Evolutionary conservation across 2,113 vertebrate species (phyloP).

Genomic region (Rana temporaria): DNA sequence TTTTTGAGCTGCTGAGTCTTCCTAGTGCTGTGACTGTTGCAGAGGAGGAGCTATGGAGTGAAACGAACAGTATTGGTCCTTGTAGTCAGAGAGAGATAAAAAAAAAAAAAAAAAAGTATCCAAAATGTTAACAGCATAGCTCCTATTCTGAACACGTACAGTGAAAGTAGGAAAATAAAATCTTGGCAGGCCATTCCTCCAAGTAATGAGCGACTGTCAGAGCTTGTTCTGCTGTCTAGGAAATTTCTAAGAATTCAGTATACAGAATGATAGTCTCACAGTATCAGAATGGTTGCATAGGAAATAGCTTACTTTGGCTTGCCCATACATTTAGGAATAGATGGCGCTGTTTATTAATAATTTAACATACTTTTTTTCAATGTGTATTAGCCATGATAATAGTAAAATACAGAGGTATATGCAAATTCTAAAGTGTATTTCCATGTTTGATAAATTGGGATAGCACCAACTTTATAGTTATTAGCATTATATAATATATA

Average conservation of each 20-base stretch:
- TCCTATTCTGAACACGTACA: slow-evolving; percentile 50
- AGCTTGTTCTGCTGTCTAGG: slow-evolving; percentile 64
- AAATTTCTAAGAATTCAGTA: slow-evolving; percentile 62
- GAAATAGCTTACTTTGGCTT: too few relatives aligned
- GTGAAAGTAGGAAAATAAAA: slow-evolving; percentile 52
- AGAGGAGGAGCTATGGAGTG: slow-evolving; percentile 30
- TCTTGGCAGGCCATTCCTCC: slow-evolving; percentile 60
- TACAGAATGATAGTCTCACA: slow-evolving; percentile 56
- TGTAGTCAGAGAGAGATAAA: neutral
- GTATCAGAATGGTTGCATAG: slow-evolving; percentile 15
- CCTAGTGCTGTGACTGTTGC: slow-evolving; percentile 30
- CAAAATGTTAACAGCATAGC: slow-evolving; percentile 39
- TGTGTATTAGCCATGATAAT: too few relatives aligned
- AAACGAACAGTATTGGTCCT: slow-evolving; percentile 32
- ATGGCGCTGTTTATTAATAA: too few relatives aligned
- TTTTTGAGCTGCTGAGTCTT: neutral
- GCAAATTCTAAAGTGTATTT: too few relatives aligned
- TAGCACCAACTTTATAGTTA: too few relatives aligned
- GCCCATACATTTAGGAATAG: too few relatives aligned
- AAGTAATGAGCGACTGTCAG: slow-evolving; percentile 60
- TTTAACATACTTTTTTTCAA: too few relatives aligned
- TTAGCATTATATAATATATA: too few relatives aligned
- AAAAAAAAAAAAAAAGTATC: slow-evolving; percentile 15
- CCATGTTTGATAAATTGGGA: too few relatives aligned
- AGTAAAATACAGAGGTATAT: too few relatives aligned